Conservation (phyloP, 2,888 invertebrate genomes). For the Anticlea derivata region DNA sequence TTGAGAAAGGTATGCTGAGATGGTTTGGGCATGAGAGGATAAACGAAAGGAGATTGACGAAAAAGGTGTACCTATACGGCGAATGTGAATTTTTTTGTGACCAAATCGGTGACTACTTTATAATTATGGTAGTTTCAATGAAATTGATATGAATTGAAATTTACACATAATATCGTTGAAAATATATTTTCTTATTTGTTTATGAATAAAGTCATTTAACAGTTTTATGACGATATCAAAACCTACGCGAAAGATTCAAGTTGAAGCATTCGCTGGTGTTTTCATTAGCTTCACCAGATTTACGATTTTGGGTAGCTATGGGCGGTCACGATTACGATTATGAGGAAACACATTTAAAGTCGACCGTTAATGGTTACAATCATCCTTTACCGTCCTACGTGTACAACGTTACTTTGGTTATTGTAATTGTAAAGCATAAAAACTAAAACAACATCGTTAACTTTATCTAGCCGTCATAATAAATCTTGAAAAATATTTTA, state of each 20-base stretch:
- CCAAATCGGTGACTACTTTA: no score
- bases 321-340: conserved; percentile 63
- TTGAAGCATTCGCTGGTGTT: conserved; percentile 50
- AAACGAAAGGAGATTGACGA: no score
- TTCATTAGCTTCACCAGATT: conserved; percentile 55
- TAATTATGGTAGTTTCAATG: conserved; percentile 3
- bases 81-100: no score
- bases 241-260: conserved; percentile 55
- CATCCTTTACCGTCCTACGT: conserved; percentile 48
- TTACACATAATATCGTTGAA: conserved; percentile 2
- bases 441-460: conserved; percentile 39
- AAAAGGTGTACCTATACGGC: no score
- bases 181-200: no score
- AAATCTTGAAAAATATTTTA: conserved; percentile 38
- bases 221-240: conserved; percentile 59
- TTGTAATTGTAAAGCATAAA: conserved; percentile 38
- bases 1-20: no score
- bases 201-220: conserved; percentile 55
- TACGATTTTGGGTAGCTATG: conserved; percentile 62
- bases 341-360: conserved; percentile 51
- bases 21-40: no score
- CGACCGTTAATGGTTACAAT: conserved; percentile 43
- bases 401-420: conserved; percentile 39
- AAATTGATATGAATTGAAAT: conserved; percentile 10
- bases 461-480: conserved; percentile 37